Evolutionary conservation across 2,113 vertebrate genomes (phyloP).

Genomic region (Callaeas wilsoni): DNA sequence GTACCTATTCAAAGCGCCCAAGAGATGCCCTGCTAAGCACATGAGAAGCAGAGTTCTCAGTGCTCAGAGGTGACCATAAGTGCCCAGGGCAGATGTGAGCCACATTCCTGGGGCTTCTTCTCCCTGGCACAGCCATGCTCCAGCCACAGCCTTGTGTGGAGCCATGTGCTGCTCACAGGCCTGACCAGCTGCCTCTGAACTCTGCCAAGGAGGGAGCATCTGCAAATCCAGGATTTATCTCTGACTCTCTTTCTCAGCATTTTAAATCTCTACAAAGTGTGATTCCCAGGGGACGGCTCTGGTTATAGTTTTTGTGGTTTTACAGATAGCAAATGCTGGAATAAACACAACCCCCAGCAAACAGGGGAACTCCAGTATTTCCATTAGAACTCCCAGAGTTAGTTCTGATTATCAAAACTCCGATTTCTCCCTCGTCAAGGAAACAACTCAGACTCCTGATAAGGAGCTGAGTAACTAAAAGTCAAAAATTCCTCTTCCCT

Average conservation of each 20-base stretch:
- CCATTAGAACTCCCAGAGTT: background rate
- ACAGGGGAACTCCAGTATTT: background rate
- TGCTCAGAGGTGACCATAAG: background rate
- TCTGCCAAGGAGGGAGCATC: background rate
- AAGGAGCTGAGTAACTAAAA: constrained; percentile 6
- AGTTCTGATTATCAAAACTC: background rate
- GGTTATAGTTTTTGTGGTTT: background rate
- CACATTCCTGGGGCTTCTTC: background rate
- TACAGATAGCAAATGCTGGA: background rate
- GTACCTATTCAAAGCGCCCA: background rate
- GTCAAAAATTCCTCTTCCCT: background rate
- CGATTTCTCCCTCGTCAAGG: background rate
- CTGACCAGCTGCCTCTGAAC: background rate
- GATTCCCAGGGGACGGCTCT: background rate
- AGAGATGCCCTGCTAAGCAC: background rate
- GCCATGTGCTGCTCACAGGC: background rate
- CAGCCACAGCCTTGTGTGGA: background rate
- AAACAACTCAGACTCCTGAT: background rate
- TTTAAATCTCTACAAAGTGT: background rate
- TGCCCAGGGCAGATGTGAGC: background rate
- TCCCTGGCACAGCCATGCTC: background rate
- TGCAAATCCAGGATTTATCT: background rate
- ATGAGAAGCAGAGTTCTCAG: background rate
- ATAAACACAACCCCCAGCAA: background rate
- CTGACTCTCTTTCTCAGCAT: background rate